Evolutionary conservation across 2,113 vertebrate genomes (phyloP).

Genomic region (Rhipidura dahli): DNA sequence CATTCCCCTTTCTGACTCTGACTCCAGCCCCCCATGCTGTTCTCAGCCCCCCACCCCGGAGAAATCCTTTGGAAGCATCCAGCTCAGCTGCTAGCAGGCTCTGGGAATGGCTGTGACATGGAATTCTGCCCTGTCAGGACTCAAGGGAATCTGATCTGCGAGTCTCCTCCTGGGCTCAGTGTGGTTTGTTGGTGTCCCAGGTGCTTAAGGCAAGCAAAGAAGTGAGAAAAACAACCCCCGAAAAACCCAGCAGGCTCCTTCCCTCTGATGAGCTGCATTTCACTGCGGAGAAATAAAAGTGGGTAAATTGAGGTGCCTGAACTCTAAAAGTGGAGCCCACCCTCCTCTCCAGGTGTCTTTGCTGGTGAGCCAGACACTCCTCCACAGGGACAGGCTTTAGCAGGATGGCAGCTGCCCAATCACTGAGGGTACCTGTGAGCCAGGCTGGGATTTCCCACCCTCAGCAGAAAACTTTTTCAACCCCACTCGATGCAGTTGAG

Average conservation of each 20-base stretch:
- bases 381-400: accelerated
- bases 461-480: not conserved
- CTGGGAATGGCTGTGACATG: not conserved
- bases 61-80: not conserved
- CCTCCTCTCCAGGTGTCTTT: not conserved
- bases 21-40: accelerated
- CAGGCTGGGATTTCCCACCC: not conserved
- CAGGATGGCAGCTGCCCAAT: not conserved
- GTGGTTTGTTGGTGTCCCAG: not conserved
- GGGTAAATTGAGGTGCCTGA: not conserved
- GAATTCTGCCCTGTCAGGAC: not conserved
- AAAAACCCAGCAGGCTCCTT: not conserved
- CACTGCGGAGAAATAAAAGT: not conserved
- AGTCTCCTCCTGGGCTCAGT: accelerated
- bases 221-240: not conserved
- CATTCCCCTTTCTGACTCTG: not conserved
- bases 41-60: not conserved
- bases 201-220: not conserved
- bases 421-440: not conserved
- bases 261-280: not conserved
- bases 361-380: not conserved
- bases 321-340: not conserved
- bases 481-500: not conserved
- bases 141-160: not conserved
- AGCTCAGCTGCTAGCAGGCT: not conserved